Conservation (phyloP, 2,888 invertebrate species). For the Leptopilina drosophilae region DNA sequence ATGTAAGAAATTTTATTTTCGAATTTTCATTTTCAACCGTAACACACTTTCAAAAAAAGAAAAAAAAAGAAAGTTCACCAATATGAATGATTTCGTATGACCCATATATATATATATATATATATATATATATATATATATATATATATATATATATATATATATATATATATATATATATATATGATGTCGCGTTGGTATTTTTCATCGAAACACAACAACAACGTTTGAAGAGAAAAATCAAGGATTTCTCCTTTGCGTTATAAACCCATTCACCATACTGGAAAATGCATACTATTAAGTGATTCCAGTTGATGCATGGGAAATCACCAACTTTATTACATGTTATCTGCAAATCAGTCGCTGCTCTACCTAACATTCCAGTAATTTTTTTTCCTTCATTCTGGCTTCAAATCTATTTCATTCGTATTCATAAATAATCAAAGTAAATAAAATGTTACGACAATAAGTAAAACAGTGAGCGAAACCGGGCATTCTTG, state of each 20-base stretch:
- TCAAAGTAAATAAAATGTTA: constrained; percentile 30
- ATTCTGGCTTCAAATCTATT: neutral
- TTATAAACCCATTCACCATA: constrained; percentile 33
- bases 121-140: too few species aligned
- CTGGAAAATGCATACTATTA: constrained; percentile 35
- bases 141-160: too few species aligned
- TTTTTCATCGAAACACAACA: neutral
- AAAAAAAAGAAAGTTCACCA: too few species aligned
- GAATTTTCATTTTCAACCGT: too few species aligned
- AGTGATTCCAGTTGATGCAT: constrained; percentile 24
- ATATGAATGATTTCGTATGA: neutral
- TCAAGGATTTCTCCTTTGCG: constrained; percentile 43
- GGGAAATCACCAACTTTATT: constrained; percentile 21
- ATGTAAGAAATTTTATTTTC: too few species aligned
- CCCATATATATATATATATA: too few species aligned
- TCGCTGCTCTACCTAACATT: neutral
- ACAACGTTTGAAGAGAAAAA: constrained; percentile 16
- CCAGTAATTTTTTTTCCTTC: neutral
- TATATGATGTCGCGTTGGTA: neutral
- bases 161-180: too few species aligned
- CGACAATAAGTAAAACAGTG: constrained; percentile 35
- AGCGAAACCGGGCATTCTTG: constrained; percentile 16
- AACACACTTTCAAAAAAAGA: too few species aligned
- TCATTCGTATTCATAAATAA: constrained; percentile 23
- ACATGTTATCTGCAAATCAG: constrained; percentile 33